Base-by-base conservation (phyloP, 2,113 vertebrate species). In the Phylloscopus whistleri region DNA sequence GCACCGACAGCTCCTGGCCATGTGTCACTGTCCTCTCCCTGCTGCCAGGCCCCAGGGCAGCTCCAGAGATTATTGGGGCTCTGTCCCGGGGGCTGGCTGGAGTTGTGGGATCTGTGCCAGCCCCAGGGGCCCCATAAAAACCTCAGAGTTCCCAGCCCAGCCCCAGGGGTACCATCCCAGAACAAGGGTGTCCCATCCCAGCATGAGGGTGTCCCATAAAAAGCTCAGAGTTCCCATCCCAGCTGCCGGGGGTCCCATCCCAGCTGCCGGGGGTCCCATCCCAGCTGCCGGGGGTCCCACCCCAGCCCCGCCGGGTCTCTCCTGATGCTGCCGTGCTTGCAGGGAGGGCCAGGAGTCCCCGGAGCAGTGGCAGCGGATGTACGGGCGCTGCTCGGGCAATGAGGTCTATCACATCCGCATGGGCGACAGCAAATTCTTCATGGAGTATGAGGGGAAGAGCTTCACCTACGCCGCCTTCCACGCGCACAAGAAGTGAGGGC, bases 391-490 rank as follows among this genome's bases (percentile, higher is more conserved):
- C 98, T 99, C 99, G 0, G 99, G 99, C 60, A 99, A 99, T 1
- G 99, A 99, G 93, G 99, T 99, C 72, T 99, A 99, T 95, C 99
- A 99, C 97, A 99, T 99, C 95, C 98, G 98, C 13, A 97, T 99
- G 98, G 98, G 98, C 0, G 99, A 99, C 98, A 99, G 99, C 98
- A 99, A 99, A 94, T 99, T 99, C 96, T 99, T 99, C 87, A 99
- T 98, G 67, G 99, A 99, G 95, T 99, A 99, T 8, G 98, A 99
- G 56, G 99, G 99, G 41, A 99, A 99, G 97, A 99, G 99, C 95
- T 99, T 99, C 98, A 99, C 99, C 81, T 99, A 99, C 3, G 99
- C 99, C 0, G 99, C 99, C 77, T 99, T 99, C 97, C 99, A 99
- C 1, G 99, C 99, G 0, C 99, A 99, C 97, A 99, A 99, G 95